A percentile compares a stretch with the other conserved stretches of the same genome.
Conservation (phyloP, 2,113 vertebrate species). For the Pica pica region DNA sequence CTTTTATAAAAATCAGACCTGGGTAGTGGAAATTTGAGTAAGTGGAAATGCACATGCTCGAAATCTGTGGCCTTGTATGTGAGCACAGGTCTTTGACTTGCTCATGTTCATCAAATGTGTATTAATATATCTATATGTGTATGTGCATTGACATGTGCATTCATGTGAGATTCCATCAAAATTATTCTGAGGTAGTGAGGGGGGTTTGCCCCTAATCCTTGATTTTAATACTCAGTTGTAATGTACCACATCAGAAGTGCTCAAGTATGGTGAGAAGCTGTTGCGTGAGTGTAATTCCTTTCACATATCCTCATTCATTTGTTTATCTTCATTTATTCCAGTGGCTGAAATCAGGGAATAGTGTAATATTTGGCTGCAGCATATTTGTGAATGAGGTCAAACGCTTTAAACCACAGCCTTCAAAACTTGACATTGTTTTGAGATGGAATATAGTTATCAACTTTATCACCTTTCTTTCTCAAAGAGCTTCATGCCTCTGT, state of each 20-base stretch:
- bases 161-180: background rate
- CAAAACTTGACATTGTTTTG: background rate
- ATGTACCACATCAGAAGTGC: background rate
- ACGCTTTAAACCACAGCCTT: background rate
- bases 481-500: background rate
- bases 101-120: background rate
- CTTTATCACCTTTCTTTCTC: slow-evolving; percentile 12
- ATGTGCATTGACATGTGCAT: background rate
- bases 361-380: background rate
- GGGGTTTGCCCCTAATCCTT: accelerated
- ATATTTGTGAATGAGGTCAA: background rate
- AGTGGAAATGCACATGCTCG: accelerated
- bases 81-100: background rate
- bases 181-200: background rate
- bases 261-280: background rate
- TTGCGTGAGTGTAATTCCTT: background rate
- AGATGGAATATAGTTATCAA: slow-evolving; percentile 28
- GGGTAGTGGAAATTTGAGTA: background rate
- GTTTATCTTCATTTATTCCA: background rate
- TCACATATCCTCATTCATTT: background rate
- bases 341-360: background rate
- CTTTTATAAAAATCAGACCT: background rate
- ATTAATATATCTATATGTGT: background rate
- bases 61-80: background rate
- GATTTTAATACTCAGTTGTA: background rate